These are phyloP conservation scores for Stratiomys singularior DNA, from an alignment of 2,888 invertebrate species.

Conservation along the genomic window DNA sequence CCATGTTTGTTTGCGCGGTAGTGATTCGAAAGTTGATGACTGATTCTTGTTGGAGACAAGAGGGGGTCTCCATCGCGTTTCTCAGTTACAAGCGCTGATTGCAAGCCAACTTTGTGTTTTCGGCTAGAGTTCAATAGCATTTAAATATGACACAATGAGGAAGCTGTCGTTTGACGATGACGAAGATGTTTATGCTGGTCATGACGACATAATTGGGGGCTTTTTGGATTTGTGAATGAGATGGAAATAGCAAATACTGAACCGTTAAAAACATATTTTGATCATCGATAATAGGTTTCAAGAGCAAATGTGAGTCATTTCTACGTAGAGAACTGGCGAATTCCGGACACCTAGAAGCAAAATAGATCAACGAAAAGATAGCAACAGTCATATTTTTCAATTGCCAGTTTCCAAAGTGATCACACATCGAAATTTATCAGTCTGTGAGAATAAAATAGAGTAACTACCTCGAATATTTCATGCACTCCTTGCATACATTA, in stretches of 20 bases:
- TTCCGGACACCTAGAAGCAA: too few relatives aligned
- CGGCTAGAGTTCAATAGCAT: constrained; percentile 50
- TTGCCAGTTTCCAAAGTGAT: too few relatives aligned
- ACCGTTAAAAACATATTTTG: too few relatives aligned
- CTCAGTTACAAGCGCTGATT: neutral
- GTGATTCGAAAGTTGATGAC: constrained; percentile 49
- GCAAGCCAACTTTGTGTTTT: neutral
- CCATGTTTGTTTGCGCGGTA: constrained; percentile 47
- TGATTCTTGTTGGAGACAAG: neutral
- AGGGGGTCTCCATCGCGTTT: neutral
- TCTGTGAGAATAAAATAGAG: too few relatives aligned
- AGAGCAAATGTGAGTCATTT: too few relatives aligned
- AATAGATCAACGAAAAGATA: too few relatives aligned
- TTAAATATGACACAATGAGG: constrained; percentile 51
- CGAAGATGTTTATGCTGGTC: neutral
- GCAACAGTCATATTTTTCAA: too few relatives aligned
- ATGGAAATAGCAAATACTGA: neutral
- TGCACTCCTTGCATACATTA: too few relatives aligned
- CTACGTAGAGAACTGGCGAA: too few relatives aligned
- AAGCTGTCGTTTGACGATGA: neutral
- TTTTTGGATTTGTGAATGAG: neutral
- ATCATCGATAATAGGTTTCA: too few relatives aligned
- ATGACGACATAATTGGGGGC: neutral
- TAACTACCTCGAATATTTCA: too few relatives aligned
- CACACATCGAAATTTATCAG: too few relatives aligned